phyloP scores from a whole-genome alignment of 1,140 invertebrate genomes.

The Apis mellifera region Amel_HAv3.1 CM009938.2:10858001-10858500 shows the following conservation, averaged over 20 bases:
- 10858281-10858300: not conserved
- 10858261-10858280: not conserved
- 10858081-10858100: not conserved
- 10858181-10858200: not conserved
- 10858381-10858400: not conserved
- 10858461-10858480: too few species aligned
- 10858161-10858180: not conserved
- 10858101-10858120: not conserved
- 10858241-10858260: not conserved
- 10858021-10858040: accelerated
- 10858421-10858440: too few species aligned
- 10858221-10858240: not conserved
- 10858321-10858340: not conserved
- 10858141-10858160: not conserved
- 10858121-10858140: not conserved
- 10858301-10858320: not conserved
- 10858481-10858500: too few species aligned
- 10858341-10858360: not conserved
- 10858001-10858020: not conserved
- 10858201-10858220: not conserved
- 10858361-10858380: not conserved
- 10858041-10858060: not conserved
- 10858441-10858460: too few species aligned
- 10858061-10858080: not conserved
- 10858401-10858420: not conserved